Evolutionary conservation across 2,888 invertebrate species (phyloP), one percentile per base, ranked within the genome.

Genomic region (Cenopis cana): DNA sequence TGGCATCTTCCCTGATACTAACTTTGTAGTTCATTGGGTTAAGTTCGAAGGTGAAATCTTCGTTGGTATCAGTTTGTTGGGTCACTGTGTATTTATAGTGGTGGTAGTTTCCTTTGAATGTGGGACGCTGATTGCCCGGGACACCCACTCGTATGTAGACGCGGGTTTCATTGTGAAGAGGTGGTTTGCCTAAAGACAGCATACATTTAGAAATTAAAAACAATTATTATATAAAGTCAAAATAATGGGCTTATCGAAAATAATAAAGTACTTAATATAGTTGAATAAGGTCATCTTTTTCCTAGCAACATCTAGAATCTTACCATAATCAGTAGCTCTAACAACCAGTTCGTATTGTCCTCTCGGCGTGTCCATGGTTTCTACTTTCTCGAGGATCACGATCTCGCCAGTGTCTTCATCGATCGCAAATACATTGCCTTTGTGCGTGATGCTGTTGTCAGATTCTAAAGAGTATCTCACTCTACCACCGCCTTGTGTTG

Each of bases 91-190:
- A 91, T 24, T 94, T 93, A 71, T 94, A 92, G 74, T 94, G 94
- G 65, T 95, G 95, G 76, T 95, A 96, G 78, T 96, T 96, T 0
- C 96, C 96, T 77, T 95, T 95, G 79, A 96, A 97, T n/a, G 96
- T 95, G 0, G 96, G 97, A n/a, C 96, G 91, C 78, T 97, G 96
- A 79, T 97, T 97, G 0, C 97, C 97, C 0, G 96, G 96, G 4
- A 96, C 96, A 0, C 97, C 97, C 0, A 97, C 97, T n/a, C 96
- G 93, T 17, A 97, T 94, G 11, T 94, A 93, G 0, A 97, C 94
- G 46, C 94, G 93, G 0, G 96, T 95, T 74, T 96, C 96, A 50
- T 96, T 95, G 62, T 94, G 91, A 0, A 96, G 85, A 0, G 96
- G 94, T 12, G 97, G 96, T 41, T 80, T 85, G 10, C 95, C 95